phyloP scores from a whole-genome alignment of 2,113 vertebrate genomes.

The Sclerurus mexicanus region DNA sequence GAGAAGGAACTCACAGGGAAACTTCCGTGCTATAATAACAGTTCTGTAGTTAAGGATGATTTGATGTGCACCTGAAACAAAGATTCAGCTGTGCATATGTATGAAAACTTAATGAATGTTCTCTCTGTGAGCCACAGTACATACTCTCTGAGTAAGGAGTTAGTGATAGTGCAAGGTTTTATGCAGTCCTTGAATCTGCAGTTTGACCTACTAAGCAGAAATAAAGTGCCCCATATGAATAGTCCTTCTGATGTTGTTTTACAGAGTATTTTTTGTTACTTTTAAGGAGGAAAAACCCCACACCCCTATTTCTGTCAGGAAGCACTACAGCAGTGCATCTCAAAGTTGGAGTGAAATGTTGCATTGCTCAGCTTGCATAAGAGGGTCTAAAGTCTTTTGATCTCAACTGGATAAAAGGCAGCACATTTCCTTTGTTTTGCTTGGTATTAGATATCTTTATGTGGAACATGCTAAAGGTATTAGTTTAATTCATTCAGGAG shows the following conservation, averaged over 20 bases:
- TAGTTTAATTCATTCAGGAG: neutral
- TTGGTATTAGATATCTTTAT: neutral
- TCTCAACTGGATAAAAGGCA: slow-evolving; percentile 21
- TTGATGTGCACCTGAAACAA: neutral
- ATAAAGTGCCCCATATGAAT: neutral
- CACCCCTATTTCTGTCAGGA: neutral
- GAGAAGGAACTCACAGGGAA: neutral
- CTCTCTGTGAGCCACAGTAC: neutral
- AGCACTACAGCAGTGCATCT: neutral
- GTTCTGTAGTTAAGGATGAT: neutral
- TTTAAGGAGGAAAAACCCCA: neutral
- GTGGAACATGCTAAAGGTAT: neutral
- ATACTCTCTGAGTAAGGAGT: neutral
- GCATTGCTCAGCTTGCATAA: neutral
- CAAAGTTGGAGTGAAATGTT: neutral
- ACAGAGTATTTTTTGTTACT: neutral
- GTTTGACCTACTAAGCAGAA: neutral
- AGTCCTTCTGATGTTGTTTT: neutral
- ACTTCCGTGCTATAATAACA: neutral
- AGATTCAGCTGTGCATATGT: accelerated
- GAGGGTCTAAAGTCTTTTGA: neutral
- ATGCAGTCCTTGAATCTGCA: neutral
- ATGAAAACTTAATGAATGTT: neutral
- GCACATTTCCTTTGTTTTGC: slow-evolving; percentile 35
- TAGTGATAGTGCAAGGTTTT: neutral